phyloP scores from a whole-genome alignment of 64 coral and sea anemone genomes.

The Montipora cactus region DNA sequence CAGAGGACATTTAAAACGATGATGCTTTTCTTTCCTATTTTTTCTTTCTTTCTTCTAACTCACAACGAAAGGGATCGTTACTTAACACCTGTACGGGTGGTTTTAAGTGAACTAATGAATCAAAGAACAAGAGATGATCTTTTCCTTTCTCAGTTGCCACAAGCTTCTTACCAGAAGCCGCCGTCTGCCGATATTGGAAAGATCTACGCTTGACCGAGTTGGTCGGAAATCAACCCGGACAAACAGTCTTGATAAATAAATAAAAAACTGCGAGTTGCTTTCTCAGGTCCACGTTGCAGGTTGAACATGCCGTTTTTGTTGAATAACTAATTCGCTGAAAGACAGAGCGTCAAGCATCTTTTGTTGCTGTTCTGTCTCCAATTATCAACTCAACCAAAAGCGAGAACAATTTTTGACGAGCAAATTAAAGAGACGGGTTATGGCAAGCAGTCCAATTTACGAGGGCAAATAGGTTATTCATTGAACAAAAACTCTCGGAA shows the following conservation, averaged over 20 bases:
- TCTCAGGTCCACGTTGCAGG: background rate
- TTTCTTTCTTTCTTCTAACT: no score
- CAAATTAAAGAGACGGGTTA: no score
- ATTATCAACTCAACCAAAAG: no score
- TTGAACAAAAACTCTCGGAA: background rate
- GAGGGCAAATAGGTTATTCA: background rate
- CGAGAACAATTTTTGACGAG: no score
- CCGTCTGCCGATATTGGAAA: background rate
- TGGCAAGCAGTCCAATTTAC: background rate
- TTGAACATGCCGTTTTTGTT: background rate
- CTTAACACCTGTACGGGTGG: conserved; percentile 1
- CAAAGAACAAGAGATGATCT: conserved; percentile 3
- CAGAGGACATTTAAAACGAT: no score
- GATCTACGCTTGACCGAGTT: background rate
- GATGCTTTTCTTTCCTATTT: no score
- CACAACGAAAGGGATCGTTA: no score
- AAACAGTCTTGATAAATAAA: background rate
- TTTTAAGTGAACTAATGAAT: background rate
- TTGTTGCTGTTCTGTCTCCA: background rate
- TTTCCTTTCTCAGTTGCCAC: conserved; percentile 17
- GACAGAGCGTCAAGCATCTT: background rate
- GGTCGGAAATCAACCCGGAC: background rate
- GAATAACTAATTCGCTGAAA: background rate
- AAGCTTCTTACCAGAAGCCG: conserved; percentile 7
- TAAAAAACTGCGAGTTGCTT: background rate